These are phyloP conservation scores for Styela plicata DNA, from an alignment of 23 tunicate species.

Conservation along the genomic window DNA sequence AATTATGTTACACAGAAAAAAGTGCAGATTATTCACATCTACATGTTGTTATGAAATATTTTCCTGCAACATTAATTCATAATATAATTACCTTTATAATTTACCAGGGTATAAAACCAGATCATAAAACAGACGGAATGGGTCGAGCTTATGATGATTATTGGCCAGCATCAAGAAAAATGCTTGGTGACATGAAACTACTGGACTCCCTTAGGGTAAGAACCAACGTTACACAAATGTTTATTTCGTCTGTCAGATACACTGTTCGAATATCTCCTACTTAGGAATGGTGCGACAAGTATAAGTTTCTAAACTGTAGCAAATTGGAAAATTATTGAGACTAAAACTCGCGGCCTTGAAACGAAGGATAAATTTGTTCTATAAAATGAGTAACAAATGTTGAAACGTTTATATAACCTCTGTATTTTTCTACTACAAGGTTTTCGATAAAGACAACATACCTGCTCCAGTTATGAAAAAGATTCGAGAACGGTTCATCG, in stretches of 20 bases:
- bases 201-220: conserved; percentile 67
- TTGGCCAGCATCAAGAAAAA: conserved; percentile 92
- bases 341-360: not conserved
- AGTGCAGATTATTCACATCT: no score
- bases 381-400: no score
- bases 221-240: not conserved
- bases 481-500: conserved; percentile 77
- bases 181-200: conserved; percentile 82
- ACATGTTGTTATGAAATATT: no score
- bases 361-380: no score
- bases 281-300: not conserved
- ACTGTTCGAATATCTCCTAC: not conserved
- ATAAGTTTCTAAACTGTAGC: not conserved
- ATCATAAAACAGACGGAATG: conserved; percentile 74
- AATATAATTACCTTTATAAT: not conserved
- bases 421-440: no score
- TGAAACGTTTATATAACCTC: no score
- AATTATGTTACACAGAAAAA: no score
- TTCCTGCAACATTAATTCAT: no score
- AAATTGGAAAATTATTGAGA: not conserved
- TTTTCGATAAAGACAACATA: conserved; percentile 83
- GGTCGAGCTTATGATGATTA: conserved; percentile 79
- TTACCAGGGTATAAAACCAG: conserved; percentile 77
- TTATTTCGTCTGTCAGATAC: not conserved
- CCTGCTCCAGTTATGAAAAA: conserved; percentile 66